Conservation (phyloP, 2,113 vertebrate genomes). For the Sebastes schlegelii region DNA sequence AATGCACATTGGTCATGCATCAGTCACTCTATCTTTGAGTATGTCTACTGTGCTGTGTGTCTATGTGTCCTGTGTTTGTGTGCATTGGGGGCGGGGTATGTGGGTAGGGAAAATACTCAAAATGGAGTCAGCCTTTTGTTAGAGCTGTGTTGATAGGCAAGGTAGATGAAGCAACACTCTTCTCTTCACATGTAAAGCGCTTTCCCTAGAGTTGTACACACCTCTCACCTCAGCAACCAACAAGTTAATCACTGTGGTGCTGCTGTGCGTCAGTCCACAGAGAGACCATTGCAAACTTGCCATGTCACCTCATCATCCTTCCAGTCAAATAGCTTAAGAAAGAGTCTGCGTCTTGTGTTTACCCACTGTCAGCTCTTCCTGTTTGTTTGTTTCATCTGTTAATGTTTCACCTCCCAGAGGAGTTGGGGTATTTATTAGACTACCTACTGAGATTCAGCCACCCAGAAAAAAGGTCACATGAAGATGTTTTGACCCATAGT, state of each 20-base stretch:
- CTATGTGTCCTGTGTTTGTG: conserved; percentile 52
- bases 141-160: conserved; percentile 20
- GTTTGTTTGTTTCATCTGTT: conserved; percentile 35
- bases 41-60: conserved; percentile 49
- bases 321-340: background rate
- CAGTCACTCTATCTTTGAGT: conserved; percentile 16
- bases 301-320: conserved; percentile 34
- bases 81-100: conserved; percentile 57
- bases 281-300: conserved; percentile 47
- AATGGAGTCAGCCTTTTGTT: conserved; percentile 63
- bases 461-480: conserved; percentile 36
- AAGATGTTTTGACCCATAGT: conserved; percentile 44
- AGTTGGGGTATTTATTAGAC: conserved; percentile 45
- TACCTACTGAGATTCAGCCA: conserved; percentile 34
- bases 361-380: conserved; percentile 8
- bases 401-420: conserved; percentile 37
- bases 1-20: conserved; percentile 25
- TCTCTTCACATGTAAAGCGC: conserved; percentile 10
- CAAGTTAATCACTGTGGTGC: conserved; percentile 64
- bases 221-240: conserved; percentile 57
- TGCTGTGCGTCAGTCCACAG: conserved; percentile 51
- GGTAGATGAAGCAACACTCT: conserved; percentile 34
- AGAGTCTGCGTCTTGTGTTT: conserved; percentile 3
- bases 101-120: conserved; percentile 73
- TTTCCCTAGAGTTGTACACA: conserved; percentile 47